These are phyloP conservation scores for Toxostoma redivivum DNA, from an alignment of 2,113 vertebrate genomes.

Conservation along the genomic window DNA sequence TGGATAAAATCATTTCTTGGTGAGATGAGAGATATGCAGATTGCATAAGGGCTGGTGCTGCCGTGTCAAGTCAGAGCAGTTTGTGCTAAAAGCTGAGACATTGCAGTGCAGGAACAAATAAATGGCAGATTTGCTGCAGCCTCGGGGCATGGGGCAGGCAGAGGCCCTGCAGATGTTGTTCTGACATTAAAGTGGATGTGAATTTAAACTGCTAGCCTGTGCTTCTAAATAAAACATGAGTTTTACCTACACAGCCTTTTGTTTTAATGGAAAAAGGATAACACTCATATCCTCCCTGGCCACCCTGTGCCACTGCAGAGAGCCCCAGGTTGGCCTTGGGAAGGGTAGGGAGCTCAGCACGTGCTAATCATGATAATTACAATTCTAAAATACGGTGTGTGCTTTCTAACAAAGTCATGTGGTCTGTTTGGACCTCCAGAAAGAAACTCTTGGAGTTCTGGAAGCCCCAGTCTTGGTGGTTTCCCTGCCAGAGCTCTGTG, in stretches of 20 bases:
- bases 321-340: background rate
- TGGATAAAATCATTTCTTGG: slow-evolving; percentile 17
- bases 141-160: background rate
- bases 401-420: background rate
- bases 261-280: background rate
- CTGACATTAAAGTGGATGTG: background rate
- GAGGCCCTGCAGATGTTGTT: background rate
- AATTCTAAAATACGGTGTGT: rapidly evolving
- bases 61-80: background rate
- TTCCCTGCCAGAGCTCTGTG: background rate
- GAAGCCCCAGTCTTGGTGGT: rapidly evolving
- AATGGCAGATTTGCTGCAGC: background rate
- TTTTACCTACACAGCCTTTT: background rate
- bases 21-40: slow-evolving; percentile 1
- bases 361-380: rapidly evolving
- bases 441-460: background rate
- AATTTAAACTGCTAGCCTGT: background rate
- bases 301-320: background rate
- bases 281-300: background rate
- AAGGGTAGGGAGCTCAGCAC: background rate
- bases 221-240: background rate
- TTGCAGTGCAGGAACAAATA: background rate
- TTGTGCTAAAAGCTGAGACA: background rate
- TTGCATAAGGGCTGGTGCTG: background rate
- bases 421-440: background rate